Percentiles rank a stretch among this genome's conserved stretches.
phyloP scores from a whole-genome alignment of 1,140 invertebrate species.

The Lepidostoma basale region DNA sequence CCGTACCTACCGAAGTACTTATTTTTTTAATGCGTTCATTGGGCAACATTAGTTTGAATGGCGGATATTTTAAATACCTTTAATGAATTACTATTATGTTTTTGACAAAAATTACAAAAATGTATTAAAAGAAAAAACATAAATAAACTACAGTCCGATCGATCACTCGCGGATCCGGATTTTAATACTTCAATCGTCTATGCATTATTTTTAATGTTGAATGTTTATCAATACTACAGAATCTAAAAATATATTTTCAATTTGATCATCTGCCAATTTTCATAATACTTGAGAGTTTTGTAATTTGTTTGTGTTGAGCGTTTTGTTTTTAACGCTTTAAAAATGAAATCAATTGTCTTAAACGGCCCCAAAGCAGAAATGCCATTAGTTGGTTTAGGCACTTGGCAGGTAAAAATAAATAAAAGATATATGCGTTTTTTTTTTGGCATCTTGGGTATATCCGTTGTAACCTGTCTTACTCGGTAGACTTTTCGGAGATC shows the following conservation, averaged over 20 bases:
- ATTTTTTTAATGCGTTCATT: too few species aligned
- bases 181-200: not conserved
- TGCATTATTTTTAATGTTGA: not conserved
- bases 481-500: not conserved
- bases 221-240: not conserved
- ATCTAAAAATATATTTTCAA: not conserved
- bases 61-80: too few species aligned
- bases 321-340: not conserved
- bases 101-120: too few species aligned
- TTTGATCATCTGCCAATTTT: slow-evolving; percentile 13
- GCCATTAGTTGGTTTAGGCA: slow-evolving; percentile 40
- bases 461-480: not conserved
- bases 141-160: too few species aligned
- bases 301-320: not conserved
- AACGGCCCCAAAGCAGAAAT: slow-evolving; percentile 33
- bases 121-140: too few species aligned
- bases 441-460: not conserved
- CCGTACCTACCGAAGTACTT: too few species aligned
- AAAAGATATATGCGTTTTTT: too few species aligned
- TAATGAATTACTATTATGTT: too few species aligned
- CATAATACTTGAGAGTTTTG: not conserved
- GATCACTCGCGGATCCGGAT: too few species aligned
- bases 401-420: slow-evolving; percentile 46
- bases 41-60: too few species aligned
- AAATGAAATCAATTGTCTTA: slow-evolving; percentile 32